These are phyloP conservation scores for Pangasius mekongensis DNA, from an alignment of 2,797 vertebrate species.

Conservation along the genomic window DNA sequence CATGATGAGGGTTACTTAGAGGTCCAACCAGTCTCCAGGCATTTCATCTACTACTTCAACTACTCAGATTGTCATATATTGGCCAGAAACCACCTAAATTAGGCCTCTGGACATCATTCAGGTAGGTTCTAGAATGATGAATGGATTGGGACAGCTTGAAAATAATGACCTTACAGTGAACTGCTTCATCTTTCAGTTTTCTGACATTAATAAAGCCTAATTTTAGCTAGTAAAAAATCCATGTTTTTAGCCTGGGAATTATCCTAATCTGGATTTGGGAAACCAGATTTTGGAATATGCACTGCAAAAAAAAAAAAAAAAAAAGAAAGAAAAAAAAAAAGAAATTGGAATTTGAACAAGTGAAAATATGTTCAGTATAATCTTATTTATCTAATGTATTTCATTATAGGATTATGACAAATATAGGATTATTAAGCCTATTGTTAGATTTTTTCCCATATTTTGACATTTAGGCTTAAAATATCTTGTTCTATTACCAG, in stretches of 20 bases:
- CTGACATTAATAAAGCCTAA: not conserved
- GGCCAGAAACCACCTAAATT: constrained; percentile 34
- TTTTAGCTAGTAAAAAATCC: not conserved
- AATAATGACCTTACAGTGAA: constrained; percentile 5
- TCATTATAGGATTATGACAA: not conserved
- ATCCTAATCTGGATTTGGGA: not conserved
- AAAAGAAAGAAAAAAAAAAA: not conserved
- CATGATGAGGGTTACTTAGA: constrained; percentile 63
- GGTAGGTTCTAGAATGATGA: constrained; percentile 26
- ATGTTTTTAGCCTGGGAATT: not conserved
- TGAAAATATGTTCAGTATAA: not conserved
- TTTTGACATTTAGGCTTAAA: not conserved
- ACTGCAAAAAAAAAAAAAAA: not conserved
- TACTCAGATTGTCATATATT: constrained; percentile 31
- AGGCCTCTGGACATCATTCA: constrained; percentile 21
- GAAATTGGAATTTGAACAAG: not conserved
- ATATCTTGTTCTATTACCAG: not conserved
- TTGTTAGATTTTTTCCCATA: not conserved
- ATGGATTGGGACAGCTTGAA: constrained; percentile 1
- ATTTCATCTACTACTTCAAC: constrained; percentile 28
- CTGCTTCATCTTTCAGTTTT: constrained; percentile 22
- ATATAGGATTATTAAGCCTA: not conserved
- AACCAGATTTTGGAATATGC: not conserved
- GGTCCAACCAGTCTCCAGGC: constrained; percentile 44
- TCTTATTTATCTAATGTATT: not conserved